phyloP scores from a whole-genome alignment of 1,140 invertebrate species.

The Psix sp. region DNA sequence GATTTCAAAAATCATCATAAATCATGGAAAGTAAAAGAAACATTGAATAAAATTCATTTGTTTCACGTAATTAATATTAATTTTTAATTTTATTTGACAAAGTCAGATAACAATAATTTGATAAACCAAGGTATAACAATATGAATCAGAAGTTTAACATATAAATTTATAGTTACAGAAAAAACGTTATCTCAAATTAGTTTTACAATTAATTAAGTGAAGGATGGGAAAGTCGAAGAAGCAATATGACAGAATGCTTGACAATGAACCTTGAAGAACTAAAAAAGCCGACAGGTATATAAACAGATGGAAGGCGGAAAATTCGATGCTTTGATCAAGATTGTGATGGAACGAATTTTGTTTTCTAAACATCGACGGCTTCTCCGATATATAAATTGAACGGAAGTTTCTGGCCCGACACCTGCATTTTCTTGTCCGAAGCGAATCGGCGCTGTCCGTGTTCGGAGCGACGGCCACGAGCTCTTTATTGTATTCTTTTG shows the following conservation, averaged over 20 bases:
- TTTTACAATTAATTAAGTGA: too few relatives aligned
- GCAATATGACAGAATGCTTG: constrained; percentile 4
- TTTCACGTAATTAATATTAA: too few relatives aligned
- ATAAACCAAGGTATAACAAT: too few relatives aligned
- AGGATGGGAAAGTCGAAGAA: constrained; percentile 7
- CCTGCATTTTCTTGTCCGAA: constrained; percentile 47
- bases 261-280: constrained; percentile 65
- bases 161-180: too few relatives aligned
- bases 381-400: constrained; percentile 49
- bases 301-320: constrained; percentile 33
- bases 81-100: too few relatives aligned
- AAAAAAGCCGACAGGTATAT: constrained; percentile 47
- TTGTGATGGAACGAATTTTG: constrained; percentile 69
- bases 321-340: constrained; percentile 62
- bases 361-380: constrained; percentile 67
- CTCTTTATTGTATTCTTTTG: neutral
- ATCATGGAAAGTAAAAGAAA: too few relatives aligned
- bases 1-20: too few relatives aligned
- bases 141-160: too few relatives aligned
- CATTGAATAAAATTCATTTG: too few relatives aligned
- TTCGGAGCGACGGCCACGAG: constrained; percentile 36
- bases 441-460: constrained; percentile 48
- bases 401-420: constrained; percentile 58
- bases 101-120: too few relatives aligned
- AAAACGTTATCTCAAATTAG: too few relatives aligned